These are phyloP conservation scores for Neuroterus valhalla DNA, from an alignment of 1,140 invertebrate genomes.

Conservation along the genomic window DNA sequence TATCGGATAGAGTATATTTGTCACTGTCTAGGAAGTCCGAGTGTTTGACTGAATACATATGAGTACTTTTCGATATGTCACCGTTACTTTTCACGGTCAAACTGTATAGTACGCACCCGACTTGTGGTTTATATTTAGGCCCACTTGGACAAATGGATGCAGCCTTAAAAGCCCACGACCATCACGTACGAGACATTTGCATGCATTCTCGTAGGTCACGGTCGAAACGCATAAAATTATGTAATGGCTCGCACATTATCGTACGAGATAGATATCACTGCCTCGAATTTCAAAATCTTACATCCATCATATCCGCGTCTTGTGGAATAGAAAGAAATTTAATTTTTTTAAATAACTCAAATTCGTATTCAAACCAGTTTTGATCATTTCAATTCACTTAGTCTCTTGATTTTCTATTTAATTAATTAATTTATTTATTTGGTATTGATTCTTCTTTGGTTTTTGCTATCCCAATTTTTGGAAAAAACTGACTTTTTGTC, in stretches of 20 bases:
- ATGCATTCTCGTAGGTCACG: constrained; percentile 4
- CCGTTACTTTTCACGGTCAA: constrained; percentile 10
- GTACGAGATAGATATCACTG: not conserved
- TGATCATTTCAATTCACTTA: too few species aligned
- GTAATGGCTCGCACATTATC: constrained; percentile 1
- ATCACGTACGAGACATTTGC: constrained; percentile 2
- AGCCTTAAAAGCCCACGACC: not conserved
- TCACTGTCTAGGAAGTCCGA: not conserved
- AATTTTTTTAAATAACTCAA: too few species aligned
- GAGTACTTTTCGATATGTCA: constrained; percentile 1
- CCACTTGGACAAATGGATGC: constrained; percentile 3
- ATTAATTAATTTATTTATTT: too few species aligned
- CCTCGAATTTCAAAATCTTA: too few species aligned
- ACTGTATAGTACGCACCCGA: not conserved
- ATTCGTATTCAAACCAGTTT: too few species aligned
- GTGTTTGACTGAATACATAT: constrained; percentile 4
- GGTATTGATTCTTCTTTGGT: too few species aligned
- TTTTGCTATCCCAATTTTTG: too few species aligned
- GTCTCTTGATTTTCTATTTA: too few species aligned
- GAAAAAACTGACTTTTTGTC: too few species aligned
- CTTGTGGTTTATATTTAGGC: constrained; percentile 14
- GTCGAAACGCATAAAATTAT: not conserved
- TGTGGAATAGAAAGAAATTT: too few species aligned
- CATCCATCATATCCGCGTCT: too few species aligned
- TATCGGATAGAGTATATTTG: not conserved